Evolutionary conservation across 2,888 invertebrate species (phyloP), one percentile per base, ranked within the genome.

Genomic region (Enchytraeus crypticus): DNA sequence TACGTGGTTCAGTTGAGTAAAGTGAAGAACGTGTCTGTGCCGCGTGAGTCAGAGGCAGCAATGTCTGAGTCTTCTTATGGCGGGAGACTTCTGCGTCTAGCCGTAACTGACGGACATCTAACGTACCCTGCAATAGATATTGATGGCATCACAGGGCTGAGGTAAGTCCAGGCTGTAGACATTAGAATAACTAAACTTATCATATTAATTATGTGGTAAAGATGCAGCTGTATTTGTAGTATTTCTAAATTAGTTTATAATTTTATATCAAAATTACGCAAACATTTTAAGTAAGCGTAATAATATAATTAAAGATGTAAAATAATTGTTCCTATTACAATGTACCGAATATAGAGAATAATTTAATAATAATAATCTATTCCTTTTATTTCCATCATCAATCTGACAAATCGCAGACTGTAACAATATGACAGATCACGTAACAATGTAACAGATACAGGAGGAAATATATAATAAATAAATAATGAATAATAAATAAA

Each of bases 21-120:
- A 80, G 83, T 92, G 54, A 84, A 90, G 18, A 92, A 93, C 81
- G 85, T 92, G 51, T 85, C 91, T 14, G 90, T 91, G 33, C 92
- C 93, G 3, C 93, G 92, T 81, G 86, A 86, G 18, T 90, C 91
- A 77, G 91, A 92, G 78, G 26, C 38, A 30, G 5, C 26, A 21
- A 33, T 11, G 3, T 34, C n/a, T n/a, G 89, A 90, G 66, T 63
- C 76, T 0, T 74, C 75, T 54, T 63, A 68, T 18, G 89, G 90
- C 14, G 91, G 92, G 5, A 84, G 90, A 26, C 86, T 93, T 84
- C 80, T 92, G 59, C 90, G 89, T 74, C 75, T 93, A 30, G 87
- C 87, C 1, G 79, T 93, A 64, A 90, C 89, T 21, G 93, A 93
- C 81, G 92, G 93, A 1, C 87, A 87, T 74, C 84, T 84, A 46